Evolutionary conservation across 2,888 invertebrate species (phyloP).

Genomic region (Galerucella nymphaeae): DNA sequence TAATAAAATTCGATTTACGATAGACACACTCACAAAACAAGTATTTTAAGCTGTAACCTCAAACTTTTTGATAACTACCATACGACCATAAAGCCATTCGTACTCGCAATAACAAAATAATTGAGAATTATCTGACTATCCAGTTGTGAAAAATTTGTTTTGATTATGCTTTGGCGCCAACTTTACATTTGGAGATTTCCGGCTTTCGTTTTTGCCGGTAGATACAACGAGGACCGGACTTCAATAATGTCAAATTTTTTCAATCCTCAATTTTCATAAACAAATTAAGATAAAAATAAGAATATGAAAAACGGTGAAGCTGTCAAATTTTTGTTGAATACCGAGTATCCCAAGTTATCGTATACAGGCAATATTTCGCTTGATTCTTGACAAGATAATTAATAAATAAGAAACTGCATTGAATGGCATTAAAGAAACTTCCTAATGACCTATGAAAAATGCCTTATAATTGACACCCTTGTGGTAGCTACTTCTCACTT

Average conservation of each 20-base stretch:
- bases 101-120: conserved; percentile 18
- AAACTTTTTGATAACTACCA: conserved; percentile 8
- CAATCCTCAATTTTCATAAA: neutral
- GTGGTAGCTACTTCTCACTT: no score
- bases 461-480: no score
- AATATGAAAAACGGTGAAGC: no score
- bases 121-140: conserved; percentile 20
- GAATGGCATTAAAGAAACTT: no score
- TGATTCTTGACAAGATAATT: no score
- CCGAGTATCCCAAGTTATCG: no score
- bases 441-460: no score
- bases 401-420: no score
- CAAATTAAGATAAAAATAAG: neutral
- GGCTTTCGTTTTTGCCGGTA: conserved; percentile 3
- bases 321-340: no score
- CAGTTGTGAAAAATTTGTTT: conserved; percentile 31
- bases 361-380: no score
- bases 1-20: no score
- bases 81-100: conserved; percentile 21
- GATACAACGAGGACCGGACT: neutral
- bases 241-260: neutral
- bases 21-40: neutral
- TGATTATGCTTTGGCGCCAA: conserved; percentile 20
- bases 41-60: neutral
- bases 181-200: conserved; percentile 14